Base-by-base conservation (phyloP, 2,797 vertebrate genomes). In the Masticophis lateralis region DNA sequence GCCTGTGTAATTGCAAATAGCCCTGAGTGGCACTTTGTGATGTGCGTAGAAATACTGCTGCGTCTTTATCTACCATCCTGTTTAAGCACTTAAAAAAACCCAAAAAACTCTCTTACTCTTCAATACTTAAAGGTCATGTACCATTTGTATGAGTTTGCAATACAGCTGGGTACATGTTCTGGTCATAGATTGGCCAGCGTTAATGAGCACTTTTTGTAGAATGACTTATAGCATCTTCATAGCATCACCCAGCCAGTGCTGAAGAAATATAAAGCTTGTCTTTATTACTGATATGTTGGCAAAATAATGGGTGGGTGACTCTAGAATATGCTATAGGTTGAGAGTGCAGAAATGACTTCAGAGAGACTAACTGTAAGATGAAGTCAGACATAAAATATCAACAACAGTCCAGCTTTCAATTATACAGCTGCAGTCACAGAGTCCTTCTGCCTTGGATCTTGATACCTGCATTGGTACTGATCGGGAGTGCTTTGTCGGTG, bases 341-440 rank as follows among this genome's bases (percentile, higher is more conserved):
- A 47, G 37, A 83, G 37, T 83, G 74, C 20, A 83, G 74, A 93
- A 94, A 90, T 94, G 95, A 6, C 0, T 79, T 90, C 47, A n/a
- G 55, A 25, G 86, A 94, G 57, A 94, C 90, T 88, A 96, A 90
- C 63, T 95, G 60, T 92, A 90, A 93, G 60, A 92, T 37, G 3
- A 43, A 0, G 13, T 20, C 89, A 1, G 0, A 86, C 59, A 0
- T 47, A 61, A 87, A 43, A 61, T 25, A 92, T 63, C 43, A 1
- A 5, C 55, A 88, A 61, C 22, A 1, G 51, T 91, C 43, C 91
- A 47, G 43, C 5, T 27, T 3, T 1, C 0, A 47, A 96, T 97
- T 99, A 99, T 96, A 99, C 98, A 14, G 98, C 98, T 94, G 99
- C 98, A 18, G 99, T 99, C 98, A 98, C 98, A 94, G 98, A 96